Evolutionary conservation across 1,140 invertebrate species (phyloP), one percentile per base, ranked within the genome.

Genomic region (Drosophila biarmipes): DNA sequence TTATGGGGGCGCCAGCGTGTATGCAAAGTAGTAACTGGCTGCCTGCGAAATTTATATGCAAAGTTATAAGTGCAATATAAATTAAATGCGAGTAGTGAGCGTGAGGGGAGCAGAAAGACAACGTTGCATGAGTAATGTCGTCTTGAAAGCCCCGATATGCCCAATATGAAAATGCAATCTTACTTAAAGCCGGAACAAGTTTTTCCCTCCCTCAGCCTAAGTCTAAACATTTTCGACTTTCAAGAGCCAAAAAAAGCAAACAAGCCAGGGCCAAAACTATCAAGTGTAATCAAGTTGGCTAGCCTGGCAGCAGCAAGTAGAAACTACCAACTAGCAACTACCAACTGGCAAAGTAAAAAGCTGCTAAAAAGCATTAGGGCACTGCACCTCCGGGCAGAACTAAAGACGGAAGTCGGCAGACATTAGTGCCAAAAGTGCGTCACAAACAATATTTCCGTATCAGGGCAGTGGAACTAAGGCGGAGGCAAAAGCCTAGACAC

Each of bases 361-460:
- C 82, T 84, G 84, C 84, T 89, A 89, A 84, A 87, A 87, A 54
- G 81, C 81, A 86, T 86, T 86, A 86, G 61, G 81, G 73, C 81
- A 51, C 77, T 76, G 72, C 64, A 40, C 52, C 62, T 67, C 46
- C 29, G 43, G 35, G 71, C 71, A 48, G 72, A 71, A 72, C 71
- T 68, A 79, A 75, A 80, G 80, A 84, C 85, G 85, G 84, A 90
- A 90, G 84, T 90, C 85, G 62, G 76, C 68, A 90, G 81, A 80
- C 81, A 85, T 85, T 86, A 86, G 82, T 87, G 81, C 80, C 80
- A 86, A 85, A 85, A 85, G 80, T 86, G 82, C 81, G 82, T 87
- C 74, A 81, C 81, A 86, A 86, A 86, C 81, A 86, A 87, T 85
- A 85, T 85, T 85, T 85, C 80, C 80, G 80, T 85, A 85, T 85